Conservation (phyloP, 1,140 invertebrate genomes). For the Drosophila ironensis region DNA sequence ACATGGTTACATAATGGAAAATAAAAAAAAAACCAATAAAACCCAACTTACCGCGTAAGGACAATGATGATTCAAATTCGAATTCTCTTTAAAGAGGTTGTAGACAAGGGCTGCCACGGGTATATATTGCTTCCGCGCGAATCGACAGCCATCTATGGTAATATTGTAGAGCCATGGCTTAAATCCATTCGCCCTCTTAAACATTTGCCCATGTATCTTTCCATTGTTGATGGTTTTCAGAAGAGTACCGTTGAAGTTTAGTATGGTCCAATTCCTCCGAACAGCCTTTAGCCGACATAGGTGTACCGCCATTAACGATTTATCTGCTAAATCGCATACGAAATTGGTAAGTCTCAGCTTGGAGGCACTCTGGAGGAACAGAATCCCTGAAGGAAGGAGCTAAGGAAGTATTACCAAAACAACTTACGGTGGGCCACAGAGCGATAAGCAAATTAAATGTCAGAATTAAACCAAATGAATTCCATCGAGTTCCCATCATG, state of each 20-base stretch:
- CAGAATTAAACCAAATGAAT: no score
- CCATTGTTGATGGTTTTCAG: background rate
- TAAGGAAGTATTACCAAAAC: no score
- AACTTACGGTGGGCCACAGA: no score
- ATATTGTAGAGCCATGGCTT: conserved; percentile 16
- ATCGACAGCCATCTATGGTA: conserved; percentile 7
- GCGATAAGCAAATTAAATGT: no score
- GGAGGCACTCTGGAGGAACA: background rate
- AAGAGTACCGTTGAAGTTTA: conserved; percentile 6
- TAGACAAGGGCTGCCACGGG: conserved; percentile 1
- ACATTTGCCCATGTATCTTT: conserved; percentile 1
- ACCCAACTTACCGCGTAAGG: background rate
- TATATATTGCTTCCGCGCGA: background rate
- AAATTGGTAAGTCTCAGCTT: background rate
- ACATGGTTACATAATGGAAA: no score
- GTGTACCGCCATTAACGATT: background rate
- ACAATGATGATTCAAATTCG: background rate
- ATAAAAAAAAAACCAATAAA: background rate
- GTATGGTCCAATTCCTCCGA: background rate
- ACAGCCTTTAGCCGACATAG: conserved; percentile 14
- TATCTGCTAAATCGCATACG: background rate
- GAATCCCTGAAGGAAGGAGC: no score
- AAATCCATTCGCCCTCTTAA: conserved; percentile 13
- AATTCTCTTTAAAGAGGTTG: background rate
- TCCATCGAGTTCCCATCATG: no score